Evolutionary conservation across 2,113 vertebrate genomes (phyloP).

Genomic region (Pan paniscus): DNA sequence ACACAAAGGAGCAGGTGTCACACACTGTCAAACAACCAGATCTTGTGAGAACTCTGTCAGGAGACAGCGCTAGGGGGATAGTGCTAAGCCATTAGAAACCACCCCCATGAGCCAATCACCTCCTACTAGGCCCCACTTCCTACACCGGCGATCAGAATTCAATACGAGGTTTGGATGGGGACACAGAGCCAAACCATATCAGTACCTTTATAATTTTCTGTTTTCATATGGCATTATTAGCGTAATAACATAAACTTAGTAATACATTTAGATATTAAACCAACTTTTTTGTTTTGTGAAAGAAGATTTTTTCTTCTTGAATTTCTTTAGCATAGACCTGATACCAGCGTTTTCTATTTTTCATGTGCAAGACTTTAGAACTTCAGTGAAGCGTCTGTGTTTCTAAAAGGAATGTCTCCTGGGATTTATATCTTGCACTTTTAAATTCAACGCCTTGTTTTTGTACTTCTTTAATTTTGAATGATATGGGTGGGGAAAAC

Average conservation of each 20-base stretch:
- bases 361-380: background rate
- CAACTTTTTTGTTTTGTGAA: background rate
- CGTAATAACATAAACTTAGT: background rate
- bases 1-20: too few relatives aligned
- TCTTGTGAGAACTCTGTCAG: too few relatives aligned
- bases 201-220: background rate
- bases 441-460: background rate
- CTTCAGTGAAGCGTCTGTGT: background rate
- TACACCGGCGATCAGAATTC: too few relatives aligned
- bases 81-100: too few relatives aligned
- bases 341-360: slow-evolving; percentile 30
- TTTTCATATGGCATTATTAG: slow-evolving; percentile 14
- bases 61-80: too few relatives aligned
- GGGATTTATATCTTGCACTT: slow-evolving; percentile 18
- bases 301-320: background rate
- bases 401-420: slow-evolving; percentile 22
- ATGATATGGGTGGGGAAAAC: background rate
- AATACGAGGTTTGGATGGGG: too few relatives aligned
- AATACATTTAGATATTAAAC: background rate
- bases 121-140: too few relatives aligned
- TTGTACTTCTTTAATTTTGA: slow-evolving; percentile 5
- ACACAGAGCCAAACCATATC: too few relatives aligned
- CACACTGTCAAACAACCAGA: too few relatives aligned
- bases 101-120: too few relatives aligned
- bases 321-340: background rate